A percentile compares a stretch with the other conserved stretches of the same genome.
Conservation (phyloP, 2,888 invertebrate genomes). For the Sphecodes monilicornis region DNA sequence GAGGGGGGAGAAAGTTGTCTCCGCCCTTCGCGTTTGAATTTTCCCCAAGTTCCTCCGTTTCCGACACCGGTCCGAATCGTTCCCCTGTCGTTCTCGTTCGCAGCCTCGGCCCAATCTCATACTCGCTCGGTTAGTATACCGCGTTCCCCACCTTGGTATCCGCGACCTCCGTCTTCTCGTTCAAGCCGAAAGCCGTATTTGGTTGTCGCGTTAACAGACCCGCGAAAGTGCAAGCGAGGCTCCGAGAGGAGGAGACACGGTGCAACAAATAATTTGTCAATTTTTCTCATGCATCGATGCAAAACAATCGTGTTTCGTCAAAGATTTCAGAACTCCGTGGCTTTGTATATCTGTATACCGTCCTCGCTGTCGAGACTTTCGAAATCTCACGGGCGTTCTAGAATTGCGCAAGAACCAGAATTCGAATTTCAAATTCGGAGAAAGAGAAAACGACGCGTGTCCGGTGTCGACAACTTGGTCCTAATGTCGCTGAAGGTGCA, state of each 20-base stretch:
- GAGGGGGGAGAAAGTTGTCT: no score
- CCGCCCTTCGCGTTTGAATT: no score
- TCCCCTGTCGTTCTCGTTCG: not conserved
- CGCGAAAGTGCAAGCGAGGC: conserved; percentile 57
- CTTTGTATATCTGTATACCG: not conserved
- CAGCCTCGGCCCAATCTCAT: conserved; percentile 5
- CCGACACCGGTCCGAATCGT: not conserved
- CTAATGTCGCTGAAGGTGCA: no score
- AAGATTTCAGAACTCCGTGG: not conserved
- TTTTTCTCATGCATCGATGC: not conserved
- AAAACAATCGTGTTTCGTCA: not conserved
- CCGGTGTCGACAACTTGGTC: no score
- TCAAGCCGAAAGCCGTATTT: conserved; percentile 58
- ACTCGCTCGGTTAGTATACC: conserved; percentile 32
- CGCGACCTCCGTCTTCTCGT: conserved; percentile 35
- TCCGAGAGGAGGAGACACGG: conserved; percentile 7
- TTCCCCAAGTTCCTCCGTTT: not conserved
- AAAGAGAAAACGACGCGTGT: not conserved
- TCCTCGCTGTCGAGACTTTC: not conserved
- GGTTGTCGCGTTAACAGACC: conserved; percentile 51
- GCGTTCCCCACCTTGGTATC: conserved; percentile 38
- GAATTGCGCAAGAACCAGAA: not conserved
- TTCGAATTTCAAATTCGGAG: not conserved
- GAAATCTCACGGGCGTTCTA: not conserved
- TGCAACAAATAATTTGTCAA: not conserved